Conservation (phyloP, 2,797 vertebrate species). For the Amblyopsis hoosieri region DNA sequence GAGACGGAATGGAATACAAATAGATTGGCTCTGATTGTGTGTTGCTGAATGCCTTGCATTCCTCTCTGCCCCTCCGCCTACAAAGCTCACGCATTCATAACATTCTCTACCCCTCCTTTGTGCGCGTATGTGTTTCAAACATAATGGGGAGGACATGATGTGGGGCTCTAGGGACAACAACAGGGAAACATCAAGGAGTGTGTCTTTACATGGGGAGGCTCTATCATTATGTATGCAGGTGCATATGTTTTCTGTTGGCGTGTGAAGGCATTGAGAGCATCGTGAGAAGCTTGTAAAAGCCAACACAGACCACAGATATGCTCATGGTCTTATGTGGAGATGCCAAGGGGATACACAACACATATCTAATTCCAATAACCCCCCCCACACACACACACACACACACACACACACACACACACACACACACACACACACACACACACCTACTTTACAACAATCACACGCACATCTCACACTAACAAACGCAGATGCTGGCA, state of each 20-base stretch:
- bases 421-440: slow-evolving; percentile 32
- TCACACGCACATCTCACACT: slow-evolving; percentile 6
- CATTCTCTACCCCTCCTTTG: too few relatives aligned
- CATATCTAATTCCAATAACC: slow-evolving; percentile 40
- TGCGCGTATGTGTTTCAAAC: too few relatives aligned
- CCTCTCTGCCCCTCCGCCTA: too few relatives aligned
- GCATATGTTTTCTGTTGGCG: background rate
- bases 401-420: slow-evolving; percentile 26
- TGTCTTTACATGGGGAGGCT: background rate
- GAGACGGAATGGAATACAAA: too few relatives aligned
- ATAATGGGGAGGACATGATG: too few relatives aligned
- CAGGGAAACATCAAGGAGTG: too few relatives aligned
- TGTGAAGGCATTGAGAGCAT: slow-evolving; percentile 10
- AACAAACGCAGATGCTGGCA: slow-evolving; percentile 68
- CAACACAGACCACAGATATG: slow-evolving; percentile 42
- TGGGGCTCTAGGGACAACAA: too few relatives aligned
- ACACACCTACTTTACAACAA: slow-evolving; percentile 42
- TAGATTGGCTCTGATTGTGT: too few relatives aligned
- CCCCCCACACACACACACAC: slow-evolving; percentile 46
- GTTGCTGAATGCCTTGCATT: too few relatives aligned
- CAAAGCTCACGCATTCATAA: too few relatives aligned
- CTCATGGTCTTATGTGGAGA: slow-evolving; percentile 35
- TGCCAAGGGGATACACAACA: slow-evolving; percentile 31
- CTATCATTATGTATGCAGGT: background rate
- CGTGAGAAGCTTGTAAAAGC: slow-evolving; percentile 39